Percentiles rank a stretch among this genome's conserved stretches.
Conservation (phyloP, 2,797 vertebrate species). For the Falco rusticolus region DNA sequence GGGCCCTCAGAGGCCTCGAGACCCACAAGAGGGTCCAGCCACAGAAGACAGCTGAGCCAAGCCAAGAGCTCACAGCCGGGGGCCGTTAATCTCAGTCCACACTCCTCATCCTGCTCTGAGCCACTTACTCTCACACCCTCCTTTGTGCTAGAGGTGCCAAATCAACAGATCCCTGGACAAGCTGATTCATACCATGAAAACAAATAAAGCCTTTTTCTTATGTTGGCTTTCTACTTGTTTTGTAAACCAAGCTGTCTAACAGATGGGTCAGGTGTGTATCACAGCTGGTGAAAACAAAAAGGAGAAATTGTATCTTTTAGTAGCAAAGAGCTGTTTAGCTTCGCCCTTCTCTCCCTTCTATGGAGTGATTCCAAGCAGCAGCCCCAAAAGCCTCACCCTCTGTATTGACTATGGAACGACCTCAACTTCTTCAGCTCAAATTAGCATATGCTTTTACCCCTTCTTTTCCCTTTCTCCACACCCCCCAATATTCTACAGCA, state of each 20-base stretch:
- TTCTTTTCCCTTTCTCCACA: not conserved
- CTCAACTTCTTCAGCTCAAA: not conserved
- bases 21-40: not conserved
- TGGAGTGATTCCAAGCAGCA: not conserved
- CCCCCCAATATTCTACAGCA: not conserved
- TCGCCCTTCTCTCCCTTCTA: not conserved
- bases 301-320: not conserved
- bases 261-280: not conserved
- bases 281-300: not conserved
- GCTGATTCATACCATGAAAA: not conserved
- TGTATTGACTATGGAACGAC: not conserved
- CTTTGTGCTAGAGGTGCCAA: not conserved
- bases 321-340: not conserved
- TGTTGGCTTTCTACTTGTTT: constrained; percentile 2
- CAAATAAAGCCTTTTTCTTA: constrained; percentile 36
- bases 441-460: not conserved
- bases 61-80: not conserved
- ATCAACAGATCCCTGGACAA: not conserved
- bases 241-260: constrained; percentile 30
- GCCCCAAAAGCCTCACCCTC: not conserved
- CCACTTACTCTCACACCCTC: not conserved
- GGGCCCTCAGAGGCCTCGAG: not conserved
- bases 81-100: not conserved
- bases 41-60: not conserved
- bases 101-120: not conserved